Conservation (phyloP, 2,113 vertebrate species). For the Grallaria varia region DNA sequence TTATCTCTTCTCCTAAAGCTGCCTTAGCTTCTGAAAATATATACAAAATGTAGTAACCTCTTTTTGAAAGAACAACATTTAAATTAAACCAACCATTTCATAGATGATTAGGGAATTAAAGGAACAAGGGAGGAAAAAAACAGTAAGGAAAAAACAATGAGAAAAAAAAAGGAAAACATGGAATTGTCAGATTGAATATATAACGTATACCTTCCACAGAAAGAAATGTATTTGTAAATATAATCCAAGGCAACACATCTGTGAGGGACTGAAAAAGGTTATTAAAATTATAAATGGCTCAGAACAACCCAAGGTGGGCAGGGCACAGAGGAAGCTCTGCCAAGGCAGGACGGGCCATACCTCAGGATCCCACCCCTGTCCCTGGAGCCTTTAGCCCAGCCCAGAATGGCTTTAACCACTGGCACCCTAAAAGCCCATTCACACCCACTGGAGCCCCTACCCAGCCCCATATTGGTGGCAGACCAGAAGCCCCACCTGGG, state of each 20-base stretch:
- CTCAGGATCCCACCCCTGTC: not conserved
- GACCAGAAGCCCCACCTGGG: not conserved
- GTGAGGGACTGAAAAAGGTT: not conserved
- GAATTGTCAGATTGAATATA: not conserved
- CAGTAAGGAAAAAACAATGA: no score
- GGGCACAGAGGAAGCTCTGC: not conserved
- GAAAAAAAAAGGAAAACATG: rapidly evolving
- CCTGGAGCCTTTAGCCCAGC: not conserved
- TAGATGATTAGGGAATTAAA: not conserved
- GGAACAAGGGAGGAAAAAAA: not conserved
- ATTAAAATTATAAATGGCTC: not conserved
- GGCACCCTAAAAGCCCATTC: not conserved
- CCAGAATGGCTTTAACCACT: not conserved
- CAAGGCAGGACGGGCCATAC: not conserved
- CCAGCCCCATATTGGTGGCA: not conserved
- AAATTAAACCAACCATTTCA: not conserved
- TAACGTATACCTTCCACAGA: not conserved
- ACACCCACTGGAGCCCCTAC: not conserved
- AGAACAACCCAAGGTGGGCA: not conserved
- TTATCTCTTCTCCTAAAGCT: not conserved
- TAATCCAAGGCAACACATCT: not conserved
- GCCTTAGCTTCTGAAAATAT: not conserved
- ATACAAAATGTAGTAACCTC: not conserved
- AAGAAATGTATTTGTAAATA: not conserved
- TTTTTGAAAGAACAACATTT: not conserved